Evolutionary conservation across 2,113 vertebrate genomes (phyloP).

Genomic region (Aphelocoma coerulescens): DNA sequence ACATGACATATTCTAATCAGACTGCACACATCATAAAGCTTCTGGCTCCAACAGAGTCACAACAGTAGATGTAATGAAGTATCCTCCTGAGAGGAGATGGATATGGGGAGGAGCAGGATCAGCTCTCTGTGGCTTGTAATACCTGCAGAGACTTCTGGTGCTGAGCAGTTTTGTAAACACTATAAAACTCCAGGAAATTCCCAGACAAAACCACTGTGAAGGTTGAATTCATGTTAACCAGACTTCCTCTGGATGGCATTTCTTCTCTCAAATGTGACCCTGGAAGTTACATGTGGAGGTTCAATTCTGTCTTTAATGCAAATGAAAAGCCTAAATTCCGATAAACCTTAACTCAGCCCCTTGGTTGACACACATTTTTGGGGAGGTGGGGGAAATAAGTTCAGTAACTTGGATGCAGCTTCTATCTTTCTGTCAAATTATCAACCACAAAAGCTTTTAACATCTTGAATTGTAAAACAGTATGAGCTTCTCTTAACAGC

Average conservation of each 20-base stretch:
- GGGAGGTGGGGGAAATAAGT: neutral
- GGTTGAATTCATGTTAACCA: neutral
- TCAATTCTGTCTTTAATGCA: neutral
- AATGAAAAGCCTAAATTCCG: neutral
- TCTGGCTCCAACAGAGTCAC: neutral
- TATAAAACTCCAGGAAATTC: slow-evolving; percentile 21
- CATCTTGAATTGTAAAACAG: neutral
- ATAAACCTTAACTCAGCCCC: neutral
- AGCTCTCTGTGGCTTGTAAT: neutral
- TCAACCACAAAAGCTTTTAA: neutral
- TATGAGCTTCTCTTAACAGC: neutral
- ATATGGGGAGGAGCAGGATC: neutral
- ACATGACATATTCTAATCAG: neutral
- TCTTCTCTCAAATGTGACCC: neutral
- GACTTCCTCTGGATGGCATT: neutral
- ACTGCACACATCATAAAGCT: neutral
- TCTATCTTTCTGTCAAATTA: neutral
- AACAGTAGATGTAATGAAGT: neutral
- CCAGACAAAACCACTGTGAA: slow-evolving; percentile 9
- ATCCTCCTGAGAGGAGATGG: neutral
- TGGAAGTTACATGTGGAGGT: neutral
- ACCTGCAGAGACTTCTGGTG: neutral
- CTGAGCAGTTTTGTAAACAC: neutral
- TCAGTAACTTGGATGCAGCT: neutral
- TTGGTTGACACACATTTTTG: neutral